Evolutionary conservation across 2,113 vertebrate genomes (phyloP), one percentile per base, ranked within the genome.

Genomic region (Xerus inauris): DNA sequence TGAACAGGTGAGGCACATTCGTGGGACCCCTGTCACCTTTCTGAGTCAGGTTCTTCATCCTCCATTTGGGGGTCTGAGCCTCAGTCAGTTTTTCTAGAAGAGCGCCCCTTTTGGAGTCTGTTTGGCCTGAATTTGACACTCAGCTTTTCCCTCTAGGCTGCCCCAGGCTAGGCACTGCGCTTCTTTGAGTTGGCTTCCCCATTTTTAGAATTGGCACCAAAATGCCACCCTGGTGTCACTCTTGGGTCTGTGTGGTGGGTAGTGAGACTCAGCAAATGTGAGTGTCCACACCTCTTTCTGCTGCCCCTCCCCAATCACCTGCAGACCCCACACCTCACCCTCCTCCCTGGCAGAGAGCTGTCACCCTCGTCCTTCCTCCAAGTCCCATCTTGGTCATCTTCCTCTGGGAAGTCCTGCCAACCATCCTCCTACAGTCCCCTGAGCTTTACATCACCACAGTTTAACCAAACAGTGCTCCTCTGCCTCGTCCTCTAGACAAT

Each of bases 131-230:
- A 4, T 47, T 1, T 42, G 72, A 85, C 85, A 19, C 47, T 59
- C 40, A 6, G 47, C 40, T 59, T 94, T 77, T 51, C 13, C 45
- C n/a, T 59, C 11, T 22, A 17, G 35, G 19, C 54, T 35, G 35
- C 20, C 64, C 28, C 12, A 45, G 22, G 14, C 19, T 3, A 49
- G 67, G 69, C 45, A 28, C 83, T 47, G 88, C 51, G 35, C 47
- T 35, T 59, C 49, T 42, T 54, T 88, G 17, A 62, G 72, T 95
- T 94, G 67, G 54, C 84, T 81, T 86, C 62, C 54, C 92, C 62
- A 47, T 62, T 45, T 71, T 22, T 35, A 19, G 54, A n/a, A 45
- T 11, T 51, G 40, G 71, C 65, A 65, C 62, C 82, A 0, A 32
- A 57, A 59, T 20, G 10, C 26, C 67, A n/a, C 26, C 40, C 42